phyloP scores from a whole-genome alignment of 2,113 vertebrate species.

The Pseudopodoces humilis region DNA sequence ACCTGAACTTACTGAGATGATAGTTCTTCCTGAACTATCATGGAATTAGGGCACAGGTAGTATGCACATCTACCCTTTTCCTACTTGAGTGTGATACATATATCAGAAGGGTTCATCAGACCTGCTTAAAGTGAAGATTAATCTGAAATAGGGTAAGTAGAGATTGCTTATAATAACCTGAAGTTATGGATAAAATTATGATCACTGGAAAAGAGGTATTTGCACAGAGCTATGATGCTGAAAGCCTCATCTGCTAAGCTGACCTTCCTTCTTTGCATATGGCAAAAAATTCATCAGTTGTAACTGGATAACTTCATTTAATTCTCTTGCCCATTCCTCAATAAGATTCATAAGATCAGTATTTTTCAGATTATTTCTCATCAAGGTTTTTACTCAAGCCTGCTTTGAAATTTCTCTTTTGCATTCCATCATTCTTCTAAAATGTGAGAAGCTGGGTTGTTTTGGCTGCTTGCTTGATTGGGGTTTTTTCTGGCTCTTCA shows the following conservation, averaged over 20 bases:
- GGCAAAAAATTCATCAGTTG: neutral
- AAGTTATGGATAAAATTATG: neutral
- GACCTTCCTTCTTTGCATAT: neutral
- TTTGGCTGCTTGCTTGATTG: neutral
- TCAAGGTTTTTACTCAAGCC: neutral
- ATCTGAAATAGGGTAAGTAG: neutral
- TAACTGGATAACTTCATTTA: neutral
- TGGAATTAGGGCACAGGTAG: neutral
- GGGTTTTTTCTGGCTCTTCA: rapidly evolving
- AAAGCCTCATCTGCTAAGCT: neutral
- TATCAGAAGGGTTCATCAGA: neutral
- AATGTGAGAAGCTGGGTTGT: neutral
- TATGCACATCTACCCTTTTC: neutral
- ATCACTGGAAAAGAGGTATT: neutral
- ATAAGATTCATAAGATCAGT: neutral
- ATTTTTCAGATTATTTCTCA: neutral
- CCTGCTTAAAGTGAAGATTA: neutral
- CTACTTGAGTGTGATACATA: neutral
- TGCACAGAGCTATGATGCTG: neutral
- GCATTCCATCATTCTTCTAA: neutral
- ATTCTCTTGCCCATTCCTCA: neutral
- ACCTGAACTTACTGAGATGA: neutral
- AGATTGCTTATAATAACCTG: neutral
- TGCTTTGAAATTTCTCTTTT: neutral
- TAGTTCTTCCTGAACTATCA: neutral